These are phyloP conservation scores for Pterostichus niger DNA, from an alignment of 2,888 invertebrate species.

Conservation along the genomic window DNA sequence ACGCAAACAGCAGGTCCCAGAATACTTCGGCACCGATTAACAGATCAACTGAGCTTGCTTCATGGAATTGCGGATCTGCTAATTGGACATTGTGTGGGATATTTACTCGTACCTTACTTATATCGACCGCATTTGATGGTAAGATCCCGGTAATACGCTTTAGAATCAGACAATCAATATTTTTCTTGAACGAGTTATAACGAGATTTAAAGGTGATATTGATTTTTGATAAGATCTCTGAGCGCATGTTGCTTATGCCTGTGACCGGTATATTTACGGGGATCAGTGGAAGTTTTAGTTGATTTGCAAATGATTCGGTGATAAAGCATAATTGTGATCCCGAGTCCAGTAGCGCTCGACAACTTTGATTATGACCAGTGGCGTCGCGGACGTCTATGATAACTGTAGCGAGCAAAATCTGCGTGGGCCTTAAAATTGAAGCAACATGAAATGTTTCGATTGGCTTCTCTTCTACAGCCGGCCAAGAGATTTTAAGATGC, in stretches of 20 bases:
- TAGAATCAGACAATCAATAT: slow-evolving; percentile 49
- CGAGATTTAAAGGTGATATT: slow-evolving; percentile 53
- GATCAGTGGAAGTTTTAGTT: slow-evolving; percentile 8
- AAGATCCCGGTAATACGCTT: slow-evolving; percentile 32
- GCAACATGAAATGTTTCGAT: too few species aligned
- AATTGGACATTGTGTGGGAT: slow-evolving; percentile 34
- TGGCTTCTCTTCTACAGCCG: too few species aligned
- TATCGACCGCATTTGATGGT: slow-evolving; percentile 2
- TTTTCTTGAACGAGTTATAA: slow-evolving; percentile 30
- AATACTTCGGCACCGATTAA: slow-evolving; percentile 63
- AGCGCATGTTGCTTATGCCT: slow-evolving; percentile 24
- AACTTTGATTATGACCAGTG: slow-evolving; percentile 36
- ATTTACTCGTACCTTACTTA: not conserved
- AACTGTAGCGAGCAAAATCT: slow-evolving; percentile 55
- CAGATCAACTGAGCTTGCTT: slow-evolving; percentile 25
- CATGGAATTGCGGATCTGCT: slow-evolving; percentile 50
- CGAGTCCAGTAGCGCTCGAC: slow-evolving; percentile 56
- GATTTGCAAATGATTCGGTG: slow-evolving; percentile 23
- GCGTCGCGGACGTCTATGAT: slow-evolving; percentile 28
- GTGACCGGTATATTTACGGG: slow-evolving; percentile 29
- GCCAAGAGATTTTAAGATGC: slow-evolving; percentile 68
- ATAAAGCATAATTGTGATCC: slow-evolving; percentile 61
- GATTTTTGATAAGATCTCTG: slow-evolving; percentile 12
- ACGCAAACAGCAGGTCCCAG: slow-evolving; percentile 65
- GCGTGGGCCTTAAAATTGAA: too few species aligned